Evolutionary conservation across 2,113 vertebrate species (phyloP).

Genomic region (Marmota monax): DNA sequence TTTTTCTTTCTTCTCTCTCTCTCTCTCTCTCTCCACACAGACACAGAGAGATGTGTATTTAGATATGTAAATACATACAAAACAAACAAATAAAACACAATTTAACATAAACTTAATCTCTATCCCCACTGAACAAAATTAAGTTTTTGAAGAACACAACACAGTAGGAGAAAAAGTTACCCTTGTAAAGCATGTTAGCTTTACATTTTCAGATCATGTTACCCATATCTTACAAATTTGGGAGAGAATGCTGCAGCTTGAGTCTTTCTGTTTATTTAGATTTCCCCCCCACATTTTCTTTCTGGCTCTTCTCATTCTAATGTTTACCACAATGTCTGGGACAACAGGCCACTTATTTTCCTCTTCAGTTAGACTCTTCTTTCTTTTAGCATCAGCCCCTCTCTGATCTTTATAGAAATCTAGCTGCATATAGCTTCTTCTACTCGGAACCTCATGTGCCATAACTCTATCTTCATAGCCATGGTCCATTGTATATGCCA

Average conservation of each 20-base stretch:
- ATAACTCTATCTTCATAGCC: neutral
- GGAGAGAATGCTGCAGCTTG: constrained; percentile 11
- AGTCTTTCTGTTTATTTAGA: constrained; percentile 33
- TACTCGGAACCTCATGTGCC: neutral
- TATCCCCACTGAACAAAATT: constrained; percentile 30
- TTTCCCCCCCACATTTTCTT: neutral
- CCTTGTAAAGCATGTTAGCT: constrained; percentile 19
- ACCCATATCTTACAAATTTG: neutral
- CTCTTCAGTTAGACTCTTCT: constrained; percentile 8
- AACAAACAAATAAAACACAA: constrained; percentile 27
- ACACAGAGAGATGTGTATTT: neutral
- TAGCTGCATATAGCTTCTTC: neutral
- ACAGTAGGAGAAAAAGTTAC: neutral
- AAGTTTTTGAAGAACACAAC: constrained; percentile 55
- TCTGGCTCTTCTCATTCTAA: neutral
- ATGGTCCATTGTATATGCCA: neutral
- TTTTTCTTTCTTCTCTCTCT: neutral
- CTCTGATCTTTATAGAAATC: neutral
- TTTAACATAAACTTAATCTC: constrained; percentile 39
- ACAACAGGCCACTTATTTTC: neutral
- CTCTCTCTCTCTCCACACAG: neutral
- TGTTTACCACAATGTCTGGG: constrained; percentile 16
- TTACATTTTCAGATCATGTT: constrained; percentile 44
- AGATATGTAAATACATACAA: neutral
- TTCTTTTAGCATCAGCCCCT: neutral